These are phyloP conservation scores for Valencia hispanica DNA, from an alignment of 2,797 vertebrate species.

Conservation along the genomic window DNA sequence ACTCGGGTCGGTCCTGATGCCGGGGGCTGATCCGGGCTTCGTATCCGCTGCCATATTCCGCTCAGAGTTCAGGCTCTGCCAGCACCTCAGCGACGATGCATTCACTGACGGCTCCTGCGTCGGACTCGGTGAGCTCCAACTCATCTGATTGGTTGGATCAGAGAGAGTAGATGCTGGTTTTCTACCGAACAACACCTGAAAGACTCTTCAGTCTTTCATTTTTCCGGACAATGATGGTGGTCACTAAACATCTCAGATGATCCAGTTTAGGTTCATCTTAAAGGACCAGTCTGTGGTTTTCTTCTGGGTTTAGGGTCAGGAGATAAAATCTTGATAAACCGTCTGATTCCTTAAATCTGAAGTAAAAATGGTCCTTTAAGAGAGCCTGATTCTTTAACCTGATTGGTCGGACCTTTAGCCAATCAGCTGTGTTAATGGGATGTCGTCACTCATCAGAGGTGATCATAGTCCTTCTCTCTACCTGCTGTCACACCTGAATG, in stretches of 20 bases:
- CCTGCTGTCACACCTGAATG: constrained; percentile 16
- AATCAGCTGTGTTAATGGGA: constrained; percentile 13
- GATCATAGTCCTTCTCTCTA: constrained; percentile 4
- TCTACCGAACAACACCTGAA: constrained; percentile 37
- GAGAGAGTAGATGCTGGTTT: constrained; percentile 65
- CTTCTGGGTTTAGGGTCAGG: not conserved
- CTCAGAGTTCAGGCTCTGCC: not conserved
- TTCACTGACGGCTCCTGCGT: constrained; percentile 21
- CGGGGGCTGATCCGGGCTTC: not conserved
- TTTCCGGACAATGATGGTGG: constrained; percentile 8
- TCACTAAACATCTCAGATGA: not conserved
- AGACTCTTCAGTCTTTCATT: not conserved
- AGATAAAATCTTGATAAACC: not conserved
- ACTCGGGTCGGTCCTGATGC: not conserved
- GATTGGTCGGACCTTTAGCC: constrained; percentile 13
- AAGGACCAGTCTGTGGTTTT: constrained; percentile 22
- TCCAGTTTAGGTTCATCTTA: not conserved
- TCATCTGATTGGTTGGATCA: not conserved
- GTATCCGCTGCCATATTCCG: constrained; percentile 12
- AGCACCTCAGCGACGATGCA: not conserved
- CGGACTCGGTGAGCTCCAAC: not conserved
- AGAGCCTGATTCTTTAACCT: not conserved
- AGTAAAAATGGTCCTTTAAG: constrained; percentile 24
- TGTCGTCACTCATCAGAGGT: constrained; percentile 1
- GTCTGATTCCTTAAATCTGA: not conserved